phyloP scores from a whole-genome alignment of 2,888 invertebrate genomes.

The Eilema depressum region DNA sequence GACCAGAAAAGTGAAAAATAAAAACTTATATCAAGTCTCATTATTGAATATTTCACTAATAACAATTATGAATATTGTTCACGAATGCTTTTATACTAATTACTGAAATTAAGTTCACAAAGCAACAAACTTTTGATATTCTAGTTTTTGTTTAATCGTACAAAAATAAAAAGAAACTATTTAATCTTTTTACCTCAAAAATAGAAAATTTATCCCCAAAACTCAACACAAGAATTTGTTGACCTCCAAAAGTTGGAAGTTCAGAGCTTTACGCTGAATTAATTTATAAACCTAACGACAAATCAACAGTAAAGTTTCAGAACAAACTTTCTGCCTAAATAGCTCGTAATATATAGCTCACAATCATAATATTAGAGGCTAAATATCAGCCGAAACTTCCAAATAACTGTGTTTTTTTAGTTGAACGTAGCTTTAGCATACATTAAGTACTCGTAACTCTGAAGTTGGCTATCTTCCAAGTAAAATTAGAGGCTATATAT shows the following conservation, averaged over 20 bases:
- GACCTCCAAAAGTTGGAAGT: conserved; percentile 11
- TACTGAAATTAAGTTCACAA: background rate
- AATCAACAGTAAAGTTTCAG: conserved; percentile 9
- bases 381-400: conserved; percentile 5
- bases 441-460: conserved; percentile 19
- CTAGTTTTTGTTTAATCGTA: background rate
- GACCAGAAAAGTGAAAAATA: too few relatives aligned
- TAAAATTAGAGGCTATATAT: conserved; percentile 27
- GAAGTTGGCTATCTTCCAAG: conserved; percentile 28
- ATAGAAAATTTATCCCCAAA: background rate
- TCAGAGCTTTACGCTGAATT: background rate
- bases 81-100: too few relatives aligned
- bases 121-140: background rate
- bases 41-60: too few relatives aligned
- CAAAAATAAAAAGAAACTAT: background rate
- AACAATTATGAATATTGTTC: too few relatives aligned
- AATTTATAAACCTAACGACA: conserved; percentile 7
- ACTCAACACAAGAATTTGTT: conserved; percentile 3
- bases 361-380: background rate
- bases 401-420: conserved; percentile 22
- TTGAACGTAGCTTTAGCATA: conserved; percentile 11
- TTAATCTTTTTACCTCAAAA: conserved; percentile 1
- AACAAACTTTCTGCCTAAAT: background rate
- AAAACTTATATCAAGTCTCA: too few relatives aligned
- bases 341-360: conserved; percentile 3